phyloP scores from a whole-genome alignment of 2,888 invertebrate genomes.

The Bhutanitis thaidina region DNA sequence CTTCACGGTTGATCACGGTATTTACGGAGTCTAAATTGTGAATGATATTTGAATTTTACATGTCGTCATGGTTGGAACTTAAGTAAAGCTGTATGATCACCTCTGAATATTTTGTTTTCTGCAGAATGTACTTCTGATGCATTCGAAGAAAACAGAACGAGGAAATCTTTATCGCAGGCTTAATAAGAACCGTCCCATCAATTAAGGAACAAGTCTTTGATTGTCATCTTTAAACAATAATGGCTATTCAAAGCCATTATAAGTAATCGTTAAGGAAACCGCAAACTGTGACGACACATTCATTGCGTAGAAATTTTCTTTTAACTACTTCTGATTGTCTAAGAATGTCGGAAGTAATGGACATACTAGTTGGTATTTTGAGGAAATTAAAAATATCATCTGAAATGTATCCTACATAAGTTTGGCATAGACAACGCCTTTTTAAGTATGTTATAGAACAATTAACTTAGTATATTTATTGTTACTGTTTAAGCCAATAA shows the following conservation, averaged over 20 bases:
- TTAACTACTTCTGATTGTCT: neutral
- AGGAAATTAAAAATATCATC: neutral
- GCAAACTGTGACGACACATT: conserved; percentile 5
- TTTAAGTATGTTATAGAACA: neutral
- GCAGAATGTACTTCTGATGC: no score
- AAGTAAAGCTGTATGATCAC: no score
- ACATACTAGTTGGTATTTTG: neutral
- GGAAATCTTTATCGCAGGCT: neutral
- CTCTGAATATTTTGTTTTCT: no score
- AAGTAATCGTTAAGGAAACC: conserved; percentile 5
- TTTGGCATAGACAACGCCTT: neutral
- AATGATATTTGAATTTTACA: no score
- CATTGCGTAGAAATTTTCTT: neutral
- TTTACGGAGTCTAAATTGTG: no score
- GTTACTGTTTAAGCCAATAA: neutral
- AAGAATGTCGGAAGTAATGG: neutral
- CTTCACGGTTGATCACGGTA: no score
- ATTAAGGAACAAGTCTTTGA: neutral
- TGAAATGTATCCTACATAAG: neutral
- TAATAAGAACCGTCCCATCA: neutral
- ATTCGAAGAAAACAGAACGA: no score
- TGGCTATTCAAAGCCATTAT: neutral
- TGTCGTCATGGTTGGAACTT: no score
- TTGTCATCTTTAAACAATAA: conserved; percentile 3
- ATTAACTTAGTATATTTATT: conserved; percentile 9